Conservation (phyloP, 2,113 vertebrate species). For the Clarias magur region DNA sequence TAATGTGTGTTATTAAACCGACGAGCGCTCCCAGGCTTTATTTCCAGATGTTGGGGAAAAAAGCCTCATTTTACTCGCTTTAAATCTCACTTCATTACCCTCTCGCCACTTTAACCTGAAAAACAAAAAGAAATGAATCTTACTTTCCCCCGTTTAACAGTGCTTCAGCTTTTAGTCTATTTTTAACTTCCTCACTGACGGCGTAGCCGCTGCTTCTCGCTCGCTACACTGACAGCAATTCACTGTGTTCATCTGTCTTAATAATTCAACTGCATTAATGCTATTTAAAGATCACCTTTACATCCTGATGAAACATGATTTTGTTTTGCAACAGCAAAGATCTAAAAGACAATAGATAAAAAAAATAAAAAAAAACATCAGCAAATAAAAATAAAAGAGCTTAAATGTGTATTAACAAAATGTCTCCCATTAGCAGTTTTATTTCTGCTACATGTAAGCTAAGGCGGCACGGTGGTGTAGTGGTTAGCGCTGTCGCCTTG, state of each 20-base stretch:
- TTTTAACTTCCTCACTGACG: not conserved
- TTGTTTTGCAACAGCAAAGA: not conserved
- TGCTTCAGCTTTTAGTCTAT: not conserved
- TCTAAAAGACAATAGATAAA: not conserved
- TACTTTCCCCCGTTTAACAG: not conserved
- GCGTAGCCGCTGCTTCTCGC: not conserved
- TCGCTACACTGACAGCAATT: not conserved
- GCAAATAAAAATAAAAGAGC: not conserved
- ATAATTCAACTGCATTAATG: not conserved
- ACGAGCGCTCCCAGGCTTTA: conserved; percentile 26
- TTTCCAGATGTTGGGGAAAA: conserved; percentile 43
- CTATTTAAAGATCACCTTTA: not conserved
- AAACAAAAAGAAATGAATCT: not conserved
- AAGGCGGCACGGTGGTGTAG: no score
- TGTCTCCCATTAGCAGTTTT: not conserved
- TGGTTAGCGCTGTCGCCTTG: no score
- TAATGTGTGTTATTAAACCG: conserved; percentile 53
- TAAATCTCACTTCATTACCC: not conserved
- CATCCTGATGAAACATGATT: not conserved
- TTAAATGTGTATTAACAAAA: not conserved
- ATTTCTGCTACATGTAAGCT: no score
- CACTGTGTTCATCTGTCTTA: not conserved
- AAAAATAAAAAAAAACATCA: not conserved
- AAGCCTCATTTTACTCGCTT: conserved; percentile 2
- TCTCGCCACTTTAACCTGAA: not conserved